Conservation (phyloP, 2,797 vertebrate genomes). For the Melanotaenia boesemani region DNA sequence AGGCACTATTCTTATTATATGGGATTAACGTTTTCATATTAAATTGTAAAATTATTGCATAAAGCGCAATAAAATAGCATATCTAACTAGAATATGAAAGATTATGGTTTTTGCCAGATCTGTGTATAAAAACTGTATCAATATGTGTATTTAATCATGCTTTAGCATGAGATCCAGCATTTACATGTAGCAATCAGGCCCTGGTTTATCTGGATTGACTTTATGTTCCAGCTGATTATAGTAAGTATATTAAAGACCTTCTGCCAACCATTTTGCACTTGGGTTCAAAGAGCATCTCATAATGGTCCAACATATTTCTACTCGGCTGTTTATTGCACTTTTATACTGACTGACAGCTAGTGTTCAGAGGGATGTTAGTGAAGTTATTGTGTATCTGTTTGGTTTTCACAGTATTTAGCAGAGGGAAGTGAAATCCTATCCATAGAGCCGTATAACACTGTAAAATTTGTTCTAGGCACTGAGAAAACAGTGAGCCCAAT, state of each 20-base stretch:
- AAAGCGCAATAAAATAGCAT: slow-evolving; percentile 70
- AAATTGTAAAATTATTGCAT: slow-evolving; percentile 76
- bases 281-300: slow-evolving; percentile 1
- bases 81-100: slow-evolving; percentile 30
- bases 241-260: neutral
- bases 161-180: slow-evolving; percentile 7
- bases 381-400: slow-evolving; percentile 12
- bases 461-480: slow-evolving; percentile 64
- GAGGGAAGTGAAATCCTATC: slow-evolving; percentile 49
- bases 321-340: slow-evolving; percentile 70
- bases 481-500: slow-evolving; percentile 36
- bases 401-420: slow-evolving; percentile 70
- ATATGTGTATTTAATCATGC: neutral
- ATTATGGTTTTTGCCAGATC: slow-evolving; percentile 31
- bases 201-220: slow-evolving; percentile 11
- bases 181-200: neutral
- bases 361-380: slow-evolving; percentile 63
- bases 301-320: slow-evolving; percentile 30
- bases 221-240: slow-evolving; percentile 24
- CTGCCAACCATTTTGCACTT: neutral
- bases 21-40: slow-evolving; percentile 77
- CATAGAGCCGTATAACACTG: slow-evolving; percentile 48
- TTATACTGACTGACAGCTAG: slow-evolving; percentile 51
- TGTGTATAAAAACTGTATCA: neutral
- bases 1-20: slow-evolving; percentile 54